A percentile compares a stretch with the other conserved stretches of the same genome.
Evolutionary conservation across 2,888 invertebrate genomes (phyloP).

Genomic region (Scaptomyza parva): DNA sequence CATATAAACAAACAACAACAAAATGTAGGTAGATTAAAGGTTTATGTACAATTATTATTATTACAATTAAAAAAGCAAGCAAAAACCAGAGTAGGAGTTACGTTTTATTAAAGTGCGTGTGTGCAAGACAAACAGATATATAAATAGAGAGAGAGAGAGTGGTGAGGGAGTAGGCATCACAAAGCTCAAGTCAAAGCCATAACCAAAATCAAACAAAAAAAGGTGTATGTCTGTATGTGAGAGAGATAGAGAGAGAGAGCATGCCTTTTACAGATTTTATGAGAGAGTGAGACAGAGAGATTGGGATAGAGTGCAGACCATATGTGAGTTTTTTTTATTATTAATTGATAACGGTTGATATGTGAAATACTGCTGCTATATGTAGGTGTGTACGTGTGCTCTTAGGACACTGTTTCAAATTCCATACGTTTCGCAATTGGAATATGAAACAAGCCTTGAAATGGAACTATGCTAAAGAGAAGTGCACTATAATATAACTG

Average conservation of each 20-base stretch:
- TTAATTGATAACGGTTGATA: conserved; percentile 12
- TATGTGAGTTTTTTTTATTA: conserved; percentile 8
- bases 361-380: conserved; percentile 2
- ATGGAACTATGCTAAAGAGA: conserved; percentile 10
- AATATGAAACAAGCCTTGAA: conserved; percentile 12
- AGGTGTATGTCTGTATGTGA: conserved; percentile 6
- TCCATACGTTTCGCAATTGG: neutral
- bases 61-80: conserved; percentile 21
- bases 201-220: conserved; percentile 29
- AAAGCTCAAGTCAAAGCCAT: conserved; percentile 53
- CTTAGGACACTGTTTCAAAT: conserved; percentile 17
- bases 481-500: conserved; percentile 32
- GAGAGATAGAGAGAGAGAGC: conserved; percentile 14
- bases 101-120: neutral
- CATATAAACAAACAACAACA: conserved; percentile 11
- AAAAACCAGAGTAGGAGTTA: conserved; percentile 9
- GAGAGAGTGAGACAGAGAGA: conserved; percentile 15
- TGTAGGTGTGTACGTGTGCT: neutral
- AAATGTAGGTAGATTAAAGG: neutral
- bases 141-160: too few species aligned
- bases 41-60: conserved; percentile 18
- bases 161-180: conserved; percentile 29
- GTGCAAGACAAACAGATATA: conserved; percentile 10
- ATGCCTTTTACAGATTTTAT: conserved; percentile 29
- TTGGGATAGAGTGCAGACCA: conserved; percentile 3